Evolutionary conservation across 2,113 vertebrate species (phyloP).

Genomic region (Nannobrachium achirus): DNA sequence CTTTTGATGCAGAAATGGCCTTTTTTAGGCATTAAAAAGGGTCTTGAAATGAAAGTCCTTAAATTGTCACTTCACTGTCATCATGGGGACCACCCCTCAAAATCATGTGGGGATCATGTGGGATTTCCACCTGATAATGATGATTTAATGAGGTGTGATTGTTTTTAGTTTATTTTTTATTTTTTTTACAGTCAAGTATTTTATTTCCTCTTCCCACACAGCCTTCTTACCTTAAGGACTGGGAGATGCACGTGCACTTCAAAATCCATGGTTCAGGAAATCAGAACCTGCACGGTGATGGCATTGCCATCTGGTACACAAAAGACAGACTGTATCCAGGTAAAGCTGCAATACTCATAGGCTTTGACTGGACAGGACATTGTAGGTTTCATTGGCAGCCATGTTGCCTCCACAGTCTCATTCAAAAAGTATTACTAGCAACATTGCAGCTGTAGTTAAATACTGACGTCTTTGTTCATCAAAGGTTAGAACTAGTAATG

Average conservation of each 20-base stretch:
- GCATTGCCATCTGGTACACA: conserved; percentile 97
- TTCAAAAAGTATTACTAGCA: too few species aligned
- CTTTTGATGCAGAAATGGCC: too few species aligned
- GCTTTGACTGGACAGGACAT: neutral
- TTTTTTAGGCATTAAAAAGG: too few species aligned
- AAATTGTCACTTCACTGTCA: too few species aligned
- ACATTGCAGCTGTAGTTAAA: neutral
- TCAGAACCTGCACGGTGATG: conserved; percentile 96
- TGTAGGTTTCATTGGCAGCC: neutral
- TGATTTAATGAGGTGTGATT: too few species aligned
- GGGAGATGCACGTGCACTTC: conserved; percentile 98
- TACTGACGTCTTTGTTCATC: neutral
- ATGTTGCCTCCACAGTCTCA: neutral
- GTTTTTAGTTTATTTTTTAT: too few species aligned
- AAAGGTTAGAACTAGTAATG: neutral
- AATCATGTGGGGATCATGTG: too few species aligned
- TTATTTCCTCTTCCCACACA: conserved; percentile 43
- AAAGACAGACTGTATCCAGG: conserved; percentile 89
- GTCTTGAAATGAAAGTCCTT: too few species aligned
- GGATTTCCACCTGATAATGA: too few species aligned
- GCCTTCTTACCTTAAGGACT: conserved; percentile 97
- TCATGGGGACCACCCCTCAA: too few species aligned
- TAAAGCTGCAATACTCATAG: conserved; percentile 54
- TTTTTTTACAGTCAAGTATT: too few species aligned
- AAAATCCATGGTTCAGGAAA: conserved; percentile 92